A percentile compares a stretch with the other conserved stretches of the same genome.
Evolutionary conservation across 2,888 invertebrate species (phyloP).

Genomic region (Gnatocerus cornutus): DNA sequence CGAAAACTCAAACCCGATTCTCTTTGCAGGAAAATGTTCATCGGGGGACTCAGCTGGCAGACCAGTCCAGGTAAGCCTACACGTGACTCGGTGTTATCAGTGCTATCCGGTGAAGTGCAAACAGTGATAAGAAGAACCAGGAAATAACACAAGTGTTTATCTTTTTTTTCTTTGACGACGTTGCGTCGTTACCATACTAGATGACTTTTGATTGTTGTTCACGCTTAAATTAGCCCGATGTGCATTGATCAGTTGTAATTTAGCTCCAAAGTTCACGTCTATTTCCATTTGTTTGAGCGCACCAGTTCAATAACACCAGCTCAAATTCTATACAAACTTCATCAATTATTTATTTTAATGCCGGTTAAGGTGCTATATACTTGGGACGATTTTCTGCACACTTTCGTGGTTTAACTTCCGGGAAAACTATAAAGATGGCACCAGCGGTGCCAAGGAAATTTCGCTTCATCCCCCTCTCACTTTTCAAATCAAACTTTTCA

Average conservation of each 20-base stretch:
- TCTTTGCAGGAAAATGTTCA: constrained; percentile 99
- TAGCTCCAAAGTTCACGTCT: constrained; percentile 50
- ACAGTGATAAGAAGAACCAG: constrained; percentile 52
- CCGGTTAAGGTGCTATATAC: constrained; percentile 25
- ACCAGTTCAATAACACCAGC: constrained; percentile 34
- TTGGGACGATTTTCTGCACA: constrained; percentile 25
- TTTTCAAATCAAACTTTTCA: constrained; percentile 13
- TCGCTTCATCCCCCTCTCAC: constrained; percentile 13
- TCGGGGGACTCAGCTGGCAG: constrained; percentile 99
- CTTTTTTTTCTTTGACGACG: constrained; percentile 1
- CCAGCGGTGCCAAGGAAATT: constrained; percentile 31
- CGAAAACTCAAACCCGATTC: constrained; percentile 33
- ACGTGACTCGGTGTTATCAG: constrained; percentile 53
- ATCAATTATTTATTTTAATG: constrained; percentile 30
- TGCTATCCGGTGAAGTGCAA: constrained; percentile 49
- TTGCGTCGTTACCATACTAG: neutral
- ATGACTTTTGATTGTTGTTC: constrained; percentile 40
- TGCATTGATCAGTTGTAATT: constrained; percentile 51
- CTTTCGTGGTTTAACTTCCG: constrained; percentile 22
- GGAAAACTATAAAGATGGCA: constrained; percentile 42
- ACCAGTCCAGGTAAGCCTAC: constrained; percentile 95
- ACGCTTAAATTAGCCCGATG: constrained; percentile 52
- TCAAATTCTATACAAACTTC: constrained; percentile 34
- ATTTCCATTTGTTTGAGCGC: constrained; percentile 42
- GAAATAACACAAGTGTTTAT: constrained; percentile 27